These are phyloP conservation scores for Drosophila aldrichi DNA, from an alignment of 2,888 invertebrate genomes.

Conservation along the genomic window DNA sequence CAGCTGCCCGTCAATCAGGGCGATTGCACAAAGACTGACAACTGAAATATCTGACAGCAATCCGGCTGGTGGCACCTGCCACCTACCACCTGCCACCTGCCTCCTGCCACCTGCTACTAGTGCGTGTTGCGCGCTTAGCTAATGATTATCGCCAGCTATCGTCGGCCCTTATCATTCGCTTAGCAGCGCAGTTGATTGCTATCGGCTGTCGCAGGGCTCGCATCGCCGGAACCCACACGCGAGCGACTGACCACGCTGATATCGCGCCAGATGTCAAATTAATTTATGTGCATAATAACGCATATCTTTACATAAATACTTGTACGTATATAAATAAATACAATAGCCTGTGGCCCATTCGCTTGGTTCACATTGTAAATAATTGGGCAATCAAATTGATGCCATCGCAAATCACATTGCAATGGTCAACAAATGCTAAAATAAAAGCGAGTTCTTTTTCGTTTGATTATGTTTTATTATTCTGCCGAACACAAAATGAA, in stretches of 20 bases:
- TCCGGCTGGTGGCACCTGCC: neutral
- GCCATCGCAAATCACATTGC: neutral
- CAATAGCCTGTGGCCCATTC: constrained; percentile 5
- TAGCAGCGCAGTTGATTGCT: constrained; percentile 45
- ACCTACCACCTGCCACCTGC: constrained; percentile 21
- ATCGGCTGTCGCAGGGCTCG: constrained; percentile 43
- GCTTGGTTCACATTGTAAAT: constrained; percentile 5
- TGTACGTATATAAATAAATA: neutral
- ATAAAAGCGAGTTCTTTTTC: too few species aligned
- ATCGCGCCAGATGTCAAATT: constrained; percentile 12
- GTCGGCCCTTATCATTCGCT: constrained; percentile 48
- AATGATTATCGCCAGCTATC: constrained; percentile 43
- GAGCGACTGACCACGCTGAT: constrained; percentile 17
- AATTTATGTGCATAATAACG: neutral
- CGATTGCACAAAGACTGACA: constrained; percentile 37
- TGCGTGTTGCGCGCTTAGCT: neutral
- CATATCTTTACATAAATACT: too few species aligned
- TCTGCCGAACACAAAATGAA: too few species aligned
- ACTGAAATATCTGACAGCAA: neutral
- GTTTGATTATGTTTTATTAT: too few species aligned
- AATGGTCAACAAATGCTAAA: too few species aligned
- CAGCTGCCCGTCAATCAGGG: neutral
- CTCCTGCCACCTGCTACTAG: constrained; percentile 33
- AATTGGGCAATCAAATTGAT: neutral
- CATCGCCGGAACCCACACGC: constrained; percentile 19